Percentiles rank a stretch among this genome's conserved stretches.
Evolutionary conservation across 2,888 invertebrate genomes (phyloP).

Genomic region (Glyphotaelius pellucidus): DNA sequence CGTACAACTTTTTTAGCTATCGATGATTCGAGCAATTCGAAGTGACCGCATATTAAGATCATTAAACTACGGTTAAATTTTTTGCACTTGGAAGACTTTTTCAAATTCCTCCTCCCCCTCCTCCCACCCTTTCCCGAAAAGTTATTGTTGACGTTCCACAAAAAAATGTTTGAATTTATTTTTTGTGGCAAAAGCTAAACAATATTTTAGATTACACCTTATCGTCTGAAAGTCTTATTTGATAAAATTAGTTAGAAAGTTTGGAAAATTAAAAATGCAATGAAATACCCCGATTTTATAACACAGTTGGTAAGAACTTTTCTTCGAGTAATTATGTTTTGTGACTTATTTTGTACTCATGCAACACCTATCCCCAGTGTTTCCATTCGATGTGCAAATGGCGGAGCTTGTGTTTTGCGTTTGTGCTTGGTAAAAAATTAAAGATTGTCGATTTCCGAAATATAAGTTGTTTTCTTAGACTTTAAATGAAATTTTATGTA

Average conservation of each 20-base stretch:
- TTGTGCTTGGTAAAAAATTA: constrained; percentile 57
- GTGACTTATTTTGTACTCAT: constrained; percentile 5
- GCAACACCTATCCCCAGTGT: constrained; percentile 43
- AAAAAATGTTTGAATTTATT: too few relatives aligned
- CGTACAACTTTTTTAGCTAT: too few relatives aligned
- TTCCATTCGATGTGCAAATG: constrained; percentile 58
- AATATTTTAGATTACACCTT: neutral
- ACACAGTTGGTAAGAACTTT: neutral
- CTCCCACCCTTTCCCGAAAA: neutral
- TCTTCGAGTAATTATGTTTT: neutral
- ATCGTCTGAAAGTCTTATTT: too few relatives aligned
- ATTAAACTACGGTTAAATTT: neutral
- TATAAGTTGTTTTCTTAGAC: constrained; percentile 40
- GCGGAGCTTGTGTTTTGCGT: constrained; percentile 64
- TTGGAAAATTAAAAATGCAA: neutral
- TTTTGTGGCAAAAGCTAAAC: neutral
- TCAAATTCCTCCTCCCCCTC: neutral
- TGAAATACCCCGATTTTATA: neutral
- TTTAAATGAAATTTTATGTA: constrained; percentile 38
- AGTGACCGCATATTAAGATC: neutral
- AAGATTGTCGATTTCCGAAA: constrained; percentile 51
- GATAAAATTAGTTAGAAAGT: neutral
- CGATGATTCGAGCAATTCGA: neutral
- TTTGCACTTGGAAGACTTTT: neutral
- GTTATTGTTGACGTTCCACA: too few relatives aligned